Conservation (phyloP, 2,113 vertebrate species). For the Laticauda colubrina region DNA sequence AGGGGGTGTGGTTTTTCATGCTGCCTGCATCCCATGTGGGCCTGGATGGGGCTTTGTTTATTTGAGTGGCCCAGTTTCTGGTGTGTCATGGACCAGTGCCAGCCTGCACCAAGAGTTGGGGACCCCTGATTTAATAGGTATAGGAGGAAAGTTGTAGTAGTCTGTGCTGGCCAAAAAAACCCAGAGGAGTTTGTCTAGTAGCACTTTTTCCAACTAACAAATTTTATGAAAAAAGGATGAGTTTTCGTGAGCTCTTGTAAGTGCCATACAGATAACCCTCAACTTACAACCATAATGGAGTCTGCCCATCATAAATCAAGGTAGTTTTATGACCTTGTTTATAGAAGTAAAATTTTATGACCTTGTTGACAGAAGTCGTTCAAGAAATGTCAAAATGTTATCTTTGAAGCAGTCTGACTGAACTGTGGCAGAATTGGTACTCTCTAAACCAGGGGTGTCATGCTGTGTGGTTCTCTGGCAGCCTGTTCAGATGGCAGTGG, state of each 20-base stretch:
- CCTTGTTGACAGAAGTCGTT: neutral
- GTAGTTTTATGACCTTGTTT: neutral
- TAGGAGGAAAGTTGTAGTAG: neutral
- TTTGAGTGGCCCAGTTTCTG: no score
- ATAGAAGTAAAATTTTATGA: neutral
- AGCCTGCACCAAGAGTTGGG: no score
- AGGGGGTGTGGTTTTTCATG: rapidly evolving
- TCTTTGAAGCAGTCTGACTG: neutral
- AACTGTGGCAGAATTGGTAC: neutral
- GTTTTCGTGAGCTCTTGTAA: neutral
- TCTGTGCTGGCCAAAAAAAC: neutral
- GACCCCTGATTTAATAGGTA: neutral
- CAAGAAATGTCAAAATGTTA: neutral
- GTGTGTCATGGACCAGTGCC: no score
- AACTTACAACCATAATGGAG: neutral
- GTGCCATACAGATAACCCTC: neutral
- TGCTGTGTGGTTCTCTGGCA: no score
- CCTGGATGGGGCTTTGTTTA: no score
- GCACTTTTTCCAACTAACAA: neutral
- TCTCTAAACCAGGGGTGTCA: neutral
- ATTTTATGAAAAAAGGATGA: neutral
- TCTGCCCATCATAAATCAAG: neutral
- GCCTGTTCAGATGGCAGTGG: no score
- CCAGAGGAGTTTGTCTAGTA: neutral
- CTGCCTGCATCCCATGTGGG: no score